Base-by-base conservation (phyloP, 2,888 invertebrate genomes). In the Caenorhabditis afra region DNA sequence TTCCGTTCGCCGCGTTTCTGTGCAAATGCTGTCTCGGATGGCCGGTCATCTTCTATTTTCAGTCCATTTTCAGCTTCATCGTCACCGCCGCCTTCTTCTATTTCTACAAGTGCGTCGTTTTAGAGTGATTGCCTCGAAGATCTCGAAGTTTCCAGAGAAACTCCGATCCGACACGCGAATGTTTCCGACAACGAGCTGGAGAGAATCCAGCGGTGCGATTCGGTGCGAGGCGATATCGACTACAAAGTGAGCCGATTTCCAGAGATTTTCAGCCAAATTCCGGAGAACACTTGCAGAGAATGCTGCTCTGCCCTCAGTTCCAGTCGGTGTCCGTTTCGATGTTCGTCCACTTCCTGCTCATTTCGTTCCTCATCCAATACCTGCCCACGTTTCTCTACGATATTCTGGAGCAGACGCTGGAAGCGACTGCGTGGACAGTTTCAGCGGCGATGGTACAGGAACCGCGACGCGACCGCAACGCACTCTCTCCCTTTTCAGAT, bases 21-120 rank as follows among this genome's bases (percentile, higher is more conserved):
- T 55, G 65, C 7, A 50, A 65, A 12, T 61, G 45, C 3, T 62
- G 22, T n/a, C 35, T 78, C 12, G 78, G 78, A 22, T 78, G 78
- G 78, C 78, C 71, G 11, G 41, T 55, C 1, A 35, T 67, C n/a
- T 78, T 71, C 53, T 78, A 78, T 52, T 49, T 78, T n/a, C 78
- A 78, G 22, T 71, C 73, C 0, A 73, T 78, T 18, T 8, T 73
- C 37, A 78, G 66, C 14, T 62, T 66, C 53, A 47, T 73, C 2
- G 18, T 67, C 44, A 73, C 71, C 0, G 44, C 47, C 12, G 11
- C 39, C 1, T 78, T 78, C 45, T 78, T 78, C 37, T 78, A 78
- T 44, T 78, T 78, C 45, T 78, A 67, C 58, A 78, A 78, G 78
- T 78, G 18, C 62, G 76, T 50, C 22, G 12, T n/a, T n/a, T n/a